Base-by-base conservation (phyloP, 1,140 invertebrate species). In the Eupeodes corollae region DNA sequence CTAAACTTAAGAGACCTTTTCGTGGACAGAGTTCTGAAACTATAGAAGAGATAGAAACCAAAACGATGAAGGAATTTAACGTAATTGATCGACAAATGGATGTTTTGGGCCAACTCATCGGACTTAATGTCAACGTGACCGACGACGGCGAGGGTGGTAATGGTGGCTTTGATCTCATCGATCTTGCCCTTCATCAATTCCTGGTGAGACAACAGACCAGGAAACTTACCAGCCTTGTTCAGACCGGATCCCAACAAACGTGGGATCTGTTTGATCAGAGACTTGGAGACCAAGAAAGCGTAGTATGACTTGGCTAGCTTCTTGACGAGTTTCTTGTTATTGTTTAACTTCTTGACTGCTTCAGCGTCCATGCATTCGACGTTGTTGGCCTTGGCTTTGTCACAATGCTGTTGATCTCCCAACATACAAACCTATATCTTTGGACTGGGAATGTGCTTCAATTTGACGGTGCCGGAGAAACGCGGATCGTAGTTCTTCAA, bases 401-500 rank as follows among this genome's bases (percentile, higher is more conserved):
- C 97, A 74, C 91, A 96, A 79, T 99, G 97, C 63, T 98, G 93
- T 68, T 99, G 95, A 75, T 99, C 96, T 57, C 97, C 97, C 58
- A 99, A 79, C 57, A 99, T 77, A 70, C 97, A 99, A 14, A 99
- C 91, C 72, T 93, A 91, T 88, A 99, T 95, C 72, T 95, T 96
- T 44, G 95, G 95, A 47, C 92, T 79, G 11, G 97, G 96, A 58
- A 99, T 93, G 73, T 97, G 83, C 77, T 95, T 96, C 64, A 99
- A 77, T 72, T 96, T 98, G 75, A 99, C 92, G 66, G 97, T 98
- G 73, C 97, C 97, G 67, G 90, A 93, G 85, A 99, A 99, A 97
- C 97, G 96, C 77, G 97, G 95, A 79, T 99, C 97, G 79, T 99
- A 99, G 73, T 99, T 99, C 82, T 99, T 99, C 72, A 99, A 75